Conservation (phyloP, 2,888 invertebrate species). For the Zonitis immaculata region DNA sequence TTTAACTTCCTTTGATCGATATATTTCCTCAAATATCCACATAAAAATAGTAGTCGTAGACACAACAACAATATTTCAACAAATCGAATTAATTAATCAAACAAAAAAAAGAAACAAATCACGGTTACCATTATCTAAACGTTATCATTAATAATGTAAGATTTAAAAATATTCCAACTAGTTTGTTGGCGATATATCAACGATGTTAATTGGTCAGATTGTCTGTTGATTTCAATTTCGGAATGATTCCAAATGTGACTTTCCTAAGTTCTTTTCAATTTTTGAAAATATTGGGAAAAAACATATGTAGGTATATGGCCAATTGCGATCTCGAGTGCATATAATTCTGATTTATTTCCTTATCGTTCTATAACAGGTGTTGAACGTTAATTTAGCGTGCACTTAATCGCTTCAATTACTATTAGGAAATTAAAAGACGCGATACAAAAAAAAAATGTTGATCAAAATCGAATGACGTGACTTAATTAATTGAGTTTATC, state of each 20-base stretch:
- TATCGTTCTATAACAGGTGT: not conserved
- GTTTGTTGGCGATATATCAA: not conserved
- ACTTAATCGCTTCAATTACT: not conserved
- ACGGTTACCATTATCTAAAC: not conserved
- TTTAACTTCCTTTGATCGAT: no score
- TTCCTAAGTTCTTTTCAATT: not conserved
- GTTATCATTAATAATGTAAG: not conserved
- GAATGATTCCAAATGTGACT: not conserved
- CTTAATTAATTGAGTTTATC: conserved; percentile 6
- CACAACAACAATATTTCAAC: not conserved
- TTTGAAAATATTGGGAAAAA: no score
- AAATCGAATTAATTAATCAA: not conserved
- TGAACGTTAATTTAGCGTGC: not conserved
- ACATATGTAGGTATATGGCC: no score
- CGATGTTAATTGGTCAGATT: not conserved
- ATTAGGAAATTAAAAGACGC: no score
- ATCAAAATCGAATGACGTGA: not conserved
- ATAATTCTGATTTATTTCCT: not conserved
- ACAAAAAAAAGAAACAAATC: no score
- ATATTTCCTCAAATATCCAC: no score
- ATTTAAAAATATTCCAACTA: conserved; percentile 6
- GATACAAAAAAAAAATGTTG: not conserved
- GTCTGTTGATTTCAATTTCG: not conserved
- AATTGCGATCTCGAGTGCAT: not conserved
- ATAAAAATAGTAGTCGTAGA: no score